Percentiles rank a stretch among this genome's conserved stretches.
Conservation (phyloP, 2,888 invertebrate species). For the Lithophane leautieri region DNA sequence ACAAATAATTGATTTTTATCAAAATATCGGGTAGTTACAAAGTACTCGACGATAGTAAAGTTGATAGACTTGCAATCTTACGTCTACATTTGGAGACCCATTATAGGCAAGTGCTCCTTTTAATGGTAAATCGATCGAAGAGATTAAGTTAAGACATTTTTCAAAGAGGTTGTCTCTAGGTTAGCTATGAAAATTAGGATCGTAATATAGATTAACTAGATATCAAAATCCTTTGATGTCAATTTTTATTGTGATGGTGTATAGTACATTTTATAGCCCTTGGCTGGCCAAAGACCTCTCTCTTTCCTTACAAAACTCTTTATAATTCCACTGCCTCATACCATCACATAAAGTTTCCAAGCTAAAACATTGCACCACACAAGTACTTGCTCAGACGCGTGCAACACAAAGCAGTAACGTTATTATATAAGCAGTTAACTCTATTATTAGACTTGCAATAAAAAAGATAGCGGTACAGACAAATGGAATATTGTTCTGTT, state of each 20-base stretch:
- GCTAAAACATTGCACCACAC: slow-evolving; percentile 31
- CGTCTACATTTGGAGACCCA: not conserved
- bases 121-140: not conserved
- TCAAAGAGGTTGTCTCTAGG: not conserved
- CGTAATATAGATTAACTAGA: not conserved
- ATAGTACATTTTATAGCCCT: no score
- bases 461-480: slow-evolving; percentile 36
- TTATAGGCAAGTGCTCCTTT: no score
- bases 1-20: not conserved
- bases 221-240: not conserved
- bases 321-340: not conserved
- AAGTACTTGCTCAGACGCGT: slow-evolving; percentile 3
- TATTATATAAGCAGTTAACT: slow-evolving; percentile 51
- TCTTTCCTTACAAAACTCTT: not conserved
- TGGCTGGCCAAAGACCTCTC: not conserved
- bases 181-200: not conserved
- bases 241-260: not conserved
- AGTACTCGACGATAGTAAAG: not conserved
- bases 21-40: not conserved
- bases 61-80: not conserved
- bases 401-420: slow-evolving; percentile 15
- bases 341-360: slow-evolving; percentile 12
- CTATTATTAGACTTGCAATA: slow-evolving; percentile 49
- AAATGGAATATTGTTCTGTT: slow-evolving; percentile 32
- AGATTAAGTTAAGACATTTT: not conserved